A percentile compares a stretch with the other conserved stretches of the same genome.
These are phyloP conservation scores for Clytia hemisphaerica DNA, from an alignment of 30 jellyfish, hydroid and myxozoan species.

Conservation along the genomic window DNA sequence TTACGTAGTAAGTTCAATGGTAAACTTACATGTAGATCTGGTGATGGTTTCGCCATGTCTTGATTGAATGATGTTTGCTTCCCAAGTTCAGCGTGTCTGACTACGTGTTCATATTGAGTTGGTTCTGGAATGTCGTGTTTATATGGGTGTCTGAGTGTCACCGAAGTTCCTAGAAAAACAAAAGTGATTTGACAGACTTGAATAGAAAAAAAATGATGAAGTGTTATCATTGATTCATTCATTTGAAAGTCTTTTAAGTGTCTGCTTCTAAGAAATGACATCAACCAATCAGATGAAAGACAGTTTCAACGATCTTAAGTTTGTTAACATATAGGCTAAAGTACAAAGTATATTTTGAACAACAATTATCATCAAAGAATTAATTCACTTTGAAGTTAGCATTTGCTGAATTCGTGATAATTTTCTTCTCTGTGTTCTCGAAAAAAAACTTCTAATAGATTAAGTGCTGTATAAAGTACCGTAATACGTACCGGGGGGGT, in stretches of 20 bases:
- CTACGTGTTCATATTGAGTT: slow-evolving; percentile 44
- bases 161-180: slow-evolving; percentile 58
- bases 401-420: no score
- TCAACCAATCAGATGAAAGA: no score
- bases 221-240: neutral
- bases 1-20: neutral
- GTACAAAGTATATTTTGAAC: neutral
- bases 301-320: no score
- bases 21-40: slow-evolving; percentile 65
- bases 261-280: neutral
- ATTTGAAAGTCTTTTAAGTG: neutral
- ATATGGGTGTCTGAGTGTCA: slow-evolving; percentile 69
- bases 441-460: no score
- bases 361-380: neutral
- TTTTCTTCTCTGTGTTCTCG: no score
- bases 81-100: slow-evolving; percentile 88
- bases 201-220: neutral
- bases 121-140: slow-evolving; percentile 66
- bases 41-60: slow-evolving; percentile 5
- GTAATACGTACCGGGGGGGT: no score
- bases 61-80: neutral
- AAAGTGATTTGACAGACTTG: neutral
- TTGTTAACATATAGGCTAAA: no score
- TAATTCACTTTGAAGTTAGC: no score
- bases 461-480: no score